Base-by-base conservation (phyloP, 2,888 invertebrate species). In the Eupithecia pulchellata region DNA sequence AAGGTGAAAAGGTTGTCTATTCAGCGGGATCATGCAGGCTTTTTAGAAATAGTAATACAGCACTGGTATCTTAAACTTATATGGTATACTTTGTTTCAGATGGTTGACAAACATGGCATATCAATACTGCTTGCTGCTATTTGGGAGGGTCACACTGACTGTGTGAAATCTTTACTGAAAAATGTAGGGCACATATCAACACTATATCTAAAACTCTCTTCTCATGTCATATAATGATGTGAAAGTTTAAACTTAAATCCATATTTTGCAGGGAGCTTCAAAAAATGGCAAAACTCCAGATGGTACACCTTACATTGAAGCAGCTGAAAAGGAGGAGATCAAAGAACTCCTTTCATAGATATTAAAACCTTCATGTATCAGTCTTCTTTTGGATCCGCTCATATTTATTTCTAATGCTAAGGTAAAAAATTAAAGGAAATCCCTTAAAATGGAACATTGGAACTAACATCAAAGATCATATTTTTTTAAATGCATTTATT, bases 81-180 rank as follows among this genome's bases (percentile, higher is more conserved):
- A 29, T 9, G n/a, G n/a, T n/a, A n/a, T 32, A 30, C 14, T 52
- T 70, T n/a, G 67, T 81, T 83, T 71, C 89, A 99, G 99, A 96
- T 97, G 81, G 95, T 96, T 86, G 99, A 99, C 89, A 98, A 98
- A 93, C 98, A 99, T 95, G 99, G 99, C 39, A 99, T 99, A 80
- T 98, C 98, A 75, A 97, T 99, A 39, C 94, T 99, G 63, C 91
- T 99, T 82, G 98, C 99, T 79, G 99, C 99, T 70, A 98, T 99
- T 84, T 99, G 98, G 98, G 99, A 99, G 93, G 98, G 98, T 30
- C 99, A 99, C 87, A 97, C 97, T 66, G 96, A 97, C 75, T 98
- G 98, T 93, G 99, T 99, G 14, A 96, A 97, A 90, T 93, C 98
- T 77, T 95, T 99, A 80, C 88, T 99, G 75, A 96, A 97, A 90